Base-by-base conservation (phyloP, 2,888 invertebrate species). In the Nemoura dubitans region DNA sequence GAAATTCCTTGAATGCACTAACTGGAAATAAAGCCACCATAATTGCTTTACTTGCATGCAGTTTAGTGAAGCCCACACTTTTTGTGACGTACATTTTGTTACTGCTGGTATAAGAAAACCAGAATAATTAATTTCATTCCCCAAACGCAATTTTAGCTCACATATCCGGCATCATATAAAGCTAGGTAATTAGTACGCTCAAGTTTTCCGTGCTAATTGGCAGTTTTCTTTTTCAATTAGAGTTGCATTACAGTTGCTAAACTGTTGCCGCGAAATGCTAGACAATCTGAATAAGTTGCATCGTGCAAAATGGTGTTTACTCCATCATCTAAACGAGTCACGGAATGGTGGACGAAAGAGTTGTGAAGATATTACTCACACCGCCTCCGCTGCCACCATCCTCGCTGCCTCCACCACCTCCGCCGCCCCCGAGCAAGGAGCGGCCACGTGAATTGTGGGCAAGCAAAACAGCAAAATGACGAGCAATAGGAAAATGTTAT, bases 401-500 rank as follows among this genome's bases (percentile, higher is more conserved):
- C 36, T n/a, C n/a, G n/a, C n/a, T n/a, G n/a, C n/a, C n/a, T n/a
- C n/a, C n/a, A n/a, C n/a, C n/a, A 28, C 36, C 5, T 36, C 5
- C 10, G 36, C 5, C 14, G 59, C 16, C 59, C 21, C 59, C 59
- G 21, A 27, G 76, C 76, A 27, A 43, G 85, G 26, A 85, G 6
- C 76, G 28, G 25, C 16, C 6, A n/a, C 26, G 77, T 85, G 80
- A 77, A 85, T 76, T 80, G 59, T 21, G 80, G 85, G 59, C 59
- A 59, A 21, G 59, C 21, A 7, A 59, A 59, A 59, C 36, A 59
- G 59, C 59, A 59, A 59, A 2, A 86, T 83, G 86, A 82, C 43
- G 82, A 30, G 76, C 86, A 83, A 83, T 86, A 10, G 59, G 86
- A 26, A 59, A n/a, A 59, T 77, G 25, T 59, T 59, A 86, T 83